phyloP scores from a whole-genome alignment of 2,888 invertebrate species.

The Scrobipalpa atriplicella region DNA sequence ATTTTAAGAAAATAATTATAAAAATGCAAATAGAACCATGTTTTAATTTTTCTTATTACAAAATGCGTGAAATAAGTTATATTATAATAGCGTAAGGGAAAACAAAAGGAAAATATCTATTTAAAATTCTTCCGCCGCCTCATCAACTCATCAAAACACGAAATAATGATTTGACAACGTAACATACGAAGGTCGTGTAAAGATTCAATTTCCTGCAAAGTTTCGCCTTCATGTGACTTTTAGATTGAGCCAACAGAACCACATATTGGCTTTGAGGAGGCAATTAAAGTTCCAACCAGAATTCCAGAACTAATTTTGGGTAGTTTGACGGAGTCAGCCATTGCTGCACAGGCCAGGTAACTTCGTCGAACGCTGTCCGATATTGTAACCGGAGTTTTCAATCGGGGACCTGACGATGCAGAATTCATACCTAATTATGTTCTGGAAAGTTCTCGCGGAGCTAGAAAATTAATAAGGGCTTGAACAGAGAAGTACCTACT shows the following conservation, averaged over 20 bases:
- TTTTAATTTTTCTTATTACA: too few relatives aligned
- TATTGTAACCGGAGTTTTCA: conserved; percentile 63
- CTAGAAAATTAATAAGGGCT: conserved; percentile 22
- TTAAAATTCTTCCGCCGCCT: too few relatives aligned
- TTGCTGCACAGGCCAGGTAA: conserved; percentile 53
- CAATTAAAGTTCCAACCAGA: conserved; percentile 80
- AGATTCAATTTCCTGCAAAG: conserved; percentile 42
- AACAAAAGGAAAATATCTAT: too few relatives aligned
- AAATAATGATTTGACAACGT: not conserved
- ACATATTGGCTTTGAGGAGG: conserved; percentile 74
- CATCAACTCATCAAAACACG: not conserved
- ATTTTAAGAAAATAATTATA: too few relatives aligned
- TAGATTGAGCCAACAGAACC: conserved; percentile 62
- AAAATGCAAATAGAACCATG: too few relatives aligned
- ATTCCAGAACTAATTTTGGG: conserved; percentile 77
- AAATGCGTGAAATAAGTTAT: too few relatives aligned
- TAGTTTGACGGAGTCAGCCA: conserved; percentile 77
- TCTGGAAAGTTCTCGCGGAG: conserved; percentile 24
- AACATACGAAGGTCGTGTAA: conserved; percentile 45
- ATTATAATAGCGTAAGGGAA: too few relatives aligned
- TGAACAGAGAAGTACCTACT: too few relatives aligned
- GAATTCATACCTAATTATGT: conserved; percentile 32
- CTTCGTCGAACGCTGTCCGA: conserved; percentile 53
- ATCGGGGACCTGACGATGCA: conserved; percentile 43
- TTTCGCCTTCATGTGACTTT: conserved; percentile 50